A percentile compares a stretch with the other conserved stretches of the same genome.
Evolutionary conservation across 2,113 vertebrate species (phyloP).

Genomic region (Amblyopsis rosae): DNA sequence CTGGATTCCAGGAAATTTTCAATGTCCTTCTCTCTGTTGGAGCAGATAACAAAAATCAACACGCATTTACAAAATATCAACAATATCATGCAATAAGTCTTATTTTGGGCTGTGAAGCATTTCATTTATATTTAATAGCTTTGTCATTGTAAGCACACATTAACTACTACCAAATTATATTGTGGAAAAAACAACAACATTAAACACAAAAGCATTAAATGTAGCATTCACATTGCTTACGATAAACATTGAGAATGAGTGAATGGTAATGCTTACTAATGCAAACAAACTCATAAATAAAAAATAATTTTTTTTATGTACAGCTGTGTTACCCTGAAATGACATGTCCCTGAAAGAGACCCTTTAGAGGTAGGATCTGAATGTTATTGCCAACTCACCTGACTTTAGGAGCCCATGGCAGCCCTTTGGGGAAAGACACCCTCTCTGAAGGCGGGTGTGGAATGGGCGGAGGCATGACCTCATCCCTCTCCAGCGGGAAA

Average conservation of each 20-base stretch:
- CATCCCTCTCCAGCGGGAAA: constrained; percentile 91
- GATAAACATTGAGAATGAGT: too few relatives aligned
- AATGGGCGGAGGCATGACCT: constrained; percentile 91
- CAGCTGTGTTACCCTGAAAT: too few relatives aligned
- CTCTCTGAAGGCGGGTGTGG: constrained; percentile 89
- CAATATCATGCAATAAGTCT: not conserved
- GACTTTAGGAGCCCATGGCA: constrained; percentile 98
- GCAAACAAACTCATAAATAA: too few relatives aligned
- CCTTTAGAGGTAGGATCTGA: too few relatives aligned
- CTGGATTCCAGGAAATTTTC: constrained; percentile 97
- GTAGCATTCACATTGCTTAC: too few relatives aligned
- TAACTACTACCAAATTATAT: too few relatives aligned
- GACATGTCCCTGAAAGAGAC: too few relatives aligned
- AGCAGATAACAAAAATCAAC: constrained; percentile 20
- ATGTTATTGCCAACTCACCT: constrained; percentile 74
- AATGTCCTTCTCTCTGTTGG: constrained; percentile 93
- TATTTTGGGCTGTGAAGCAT: not conserved
- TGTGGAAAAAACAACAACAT: too few relatives aligned
- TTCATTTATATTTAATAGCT: not conserved
- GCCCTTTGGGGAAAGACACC: constrained; percentile 91
- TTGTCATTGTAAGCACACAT: not conserved
- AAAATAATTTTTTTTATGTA: too few relatives aligned
- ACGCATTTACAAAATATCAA: not conserved
- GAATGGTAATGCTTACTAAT: too few relatives aligned
- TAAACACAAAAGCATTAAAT: too few relatives aligned